Conservation (phyloP, 1,140 invertebrate species). For the Arctopsyche grandis region DNA sequence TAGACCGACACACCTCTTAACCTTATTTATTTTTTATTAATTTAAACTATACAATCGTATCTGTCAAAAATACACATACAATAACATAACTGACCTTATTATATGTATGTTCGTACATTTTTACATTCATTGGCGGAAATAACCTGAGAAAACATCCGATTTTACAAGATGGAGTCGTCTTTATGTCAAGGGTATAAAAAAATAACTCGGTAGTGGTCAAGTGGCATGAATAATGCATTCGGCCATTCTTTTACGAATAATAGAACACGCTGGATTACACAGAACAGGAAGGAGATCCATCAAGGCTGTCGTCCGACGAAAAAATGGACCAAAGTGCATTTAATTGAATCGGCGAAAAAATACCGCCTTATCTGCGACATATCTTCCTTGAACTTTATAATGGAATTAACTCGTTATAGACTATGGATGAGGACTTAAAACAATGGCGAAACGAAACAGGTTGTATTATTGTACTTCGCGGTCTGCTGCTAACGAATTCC, state of each 20-base stretch:
- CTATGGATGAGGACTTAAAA: background rate
- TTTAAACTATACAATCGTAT: background rate
- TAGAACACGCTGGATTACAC: conserved; percentile 12
- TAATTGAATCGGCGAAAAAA: conserved; percentile 22
- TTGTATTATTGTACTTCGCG: background rate
- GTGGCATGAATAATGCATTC: conserved; percentile 24
- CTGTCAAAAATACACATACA: too few relatives aligned
- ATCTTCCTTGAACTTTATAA: conserved; percentile 39
- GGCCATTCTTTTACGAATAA: conserved; percentile 20
- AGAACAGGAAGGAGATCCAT: conserved; percentile 39
- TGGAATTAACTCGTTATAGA: background rate
- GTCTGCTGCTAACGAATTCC: background rate
- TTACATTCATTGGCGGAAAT: too few relatives aligned
- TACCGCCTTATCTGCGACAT: background rate
- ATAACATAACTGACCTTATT: too few relatives aligned
- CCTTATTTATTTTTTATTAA: background rate
- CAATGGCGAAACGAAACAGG: conserved; percentile 5
- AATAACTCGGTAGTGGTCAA: background rate
- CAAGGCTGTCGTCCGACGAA: conserved; percentile 28
- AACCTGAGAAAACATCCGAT: background rate
- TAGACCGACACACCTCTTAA: conserved; percentile 13
- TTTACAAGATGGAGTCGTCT: background rate
- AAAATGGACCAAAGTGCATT: conserved; percentile 29
- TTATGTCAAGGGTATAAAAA: background rate
- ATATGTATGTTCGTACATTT: background rate